Evolutionary conservation across 64 coral and sea anemone genomes (phyloP), one percentile per base, ranked within the genome.

Genomic region (Pachyseris speciosa): DNA sequence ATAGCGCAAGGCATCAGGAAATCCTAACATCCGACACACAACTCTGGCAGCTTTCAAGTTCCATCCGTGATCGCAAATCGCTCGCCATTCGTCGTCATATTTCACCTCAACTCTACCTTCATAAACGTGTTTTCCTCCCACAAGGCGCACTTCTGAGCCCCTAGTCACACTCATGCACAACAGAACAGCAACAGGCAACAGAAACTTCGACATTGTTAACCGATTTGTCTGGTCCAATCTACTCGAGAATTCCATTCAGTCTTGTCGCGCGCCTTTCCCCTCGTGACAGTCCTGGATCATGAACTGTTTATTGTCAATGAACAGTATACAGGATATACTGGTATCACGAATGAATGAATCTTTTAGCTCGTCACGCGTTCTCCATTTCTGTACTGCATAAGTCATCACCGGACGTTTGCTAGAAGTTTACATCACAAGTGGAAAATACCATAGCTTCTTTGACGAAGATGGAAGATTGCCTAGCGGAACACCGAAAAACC

Each of bases 21-120:
- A 91, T 3, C 88, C 81, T 38, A 95, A 42, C 94, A 95, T 95
- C 19, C 72, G 64, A 27, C 94, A 95, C 11, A 85, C 94, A 15
- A 95, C 94, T 34, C 30, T 12, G 0, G 81, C 94, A 24, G 60
- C 94, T 58, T 91, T 91, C 2, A 33, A 38, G 28, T 95, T 55
- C 94, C 94, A 95, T 44, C 50, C 73, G 24, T 86, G 88, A 86
- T 95, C 94, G 72, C 94, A 95, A 29, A 95, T 34, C 16, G 78
- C 88, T 36, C 74, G 84, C 94, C 94, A 95, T 34, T 77, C 38
- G 4, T 64, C 88, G 30, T 80, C 28, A 42, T 86, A 51, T 31
- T 84, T 55, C 1, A 95, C 34, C 28, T 95, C 88, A 6, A 95
- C 50, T 71, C 88, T 40, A 1, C 94, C 94, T 61, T 95, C 88